Base-by-base conservation (phyloP, 2,113 vertebrate species). In the Callionymus lyra region DNA sequence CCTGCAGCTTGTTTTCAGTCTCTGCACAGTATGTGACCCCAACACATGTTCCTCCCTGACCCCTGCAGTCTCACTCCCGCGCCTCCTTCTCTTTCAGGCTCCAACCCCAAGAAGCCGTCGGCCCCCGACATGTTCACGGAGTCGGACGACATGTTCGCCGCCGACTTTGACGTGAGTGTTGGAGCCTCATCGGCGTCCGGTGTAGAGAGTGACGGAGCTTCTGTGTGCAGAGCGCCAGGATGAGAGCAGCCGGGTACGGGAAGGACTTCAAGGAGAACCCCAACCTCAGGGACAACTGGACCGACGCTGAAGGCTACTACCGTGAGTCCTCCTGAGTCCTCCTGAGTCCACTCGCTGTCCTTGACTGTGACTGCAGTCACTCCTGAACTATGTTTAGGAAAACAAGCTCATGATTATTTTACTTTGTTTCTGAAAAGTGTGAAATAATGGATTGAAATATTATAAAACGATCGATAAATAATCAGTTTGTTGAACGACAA, bases 181-280 rank as follows among this genome's bases (percentile, higher is more conserved):
- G 11, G 10, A 8, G 8, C 12, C 6, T 3, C 4, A 17, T 10
- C 14, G 6, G 10, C 12, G 10, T 12, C 12, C 12, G 16, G 6
- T 15, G 9, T 9, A 1, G 16, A 38, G 9, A 2, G 1, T 13
- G 1, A 11, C 14, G 36, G 11, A 12, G 38, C 6, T 6, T 16
- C 10, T 16, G 37, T 63, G 1, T 45, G 39, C 73, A 99, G 95
- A 97, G 88, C 62, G 94, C 94, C 69, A 88, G 93, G 69, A 86
- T 97, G 65, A 86, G 94, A 69, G 95, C 92, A 63, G 91, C 92
- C 50, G 94, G 95, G 11, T 86, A 97, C 38, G 95, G 95, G 50
- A 98, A 97, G 77, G 95, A 99, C 81, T 99, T 97, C 80, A 99
- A 99, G 70, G 95, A 99, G 74, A 99, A 99, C 74, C 95, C 94